These are phyloP conservation scores for Anadara kagoshimensis DNA, from an alignment of 1,140 invertebrate species.

Conservation along the genomic window DNA sequence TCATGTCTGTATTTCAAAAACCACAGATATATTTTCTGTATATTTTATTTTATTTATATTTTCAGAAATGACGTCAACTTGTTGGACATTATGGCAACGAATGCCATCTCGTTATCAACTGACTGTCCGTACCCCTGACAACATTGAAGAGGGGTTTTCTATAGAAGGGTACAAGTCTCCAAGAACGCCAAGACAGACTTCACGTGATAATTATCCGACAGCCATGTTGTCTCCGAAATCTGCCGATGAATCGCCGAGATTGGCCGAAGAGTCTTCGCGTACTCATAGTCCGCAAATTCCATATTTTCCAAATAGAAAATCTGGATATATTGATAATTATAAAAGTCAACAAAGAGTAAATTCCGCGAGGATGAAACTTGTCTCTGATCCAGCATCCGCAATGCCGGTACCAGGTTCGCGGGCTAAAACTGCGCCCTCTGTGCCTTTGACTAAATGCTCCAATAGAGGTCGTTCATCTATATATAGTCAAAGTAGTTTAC, in stretches of 20 bases:
- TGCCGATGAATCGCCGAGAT: neutral
- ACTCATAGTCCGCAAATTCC: conserved; percentile 10
- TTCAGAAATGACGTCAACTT: conserved; percentile 48
- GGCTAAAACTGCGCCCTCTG: conserved; percentile 35
- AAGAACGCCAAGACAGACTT: conserved; percentile 19
- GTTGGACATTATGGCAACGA: conserved; percentile 59
- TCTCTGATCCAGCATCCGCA: conserved; percentile 17
- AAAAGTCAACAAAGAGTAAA: conserved; percentile 52
- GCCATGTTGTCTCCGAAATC: neutral
- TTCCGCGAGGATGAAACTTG: conserved; percentile 46
- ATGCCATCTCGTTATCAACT: conserved; percentile 59
- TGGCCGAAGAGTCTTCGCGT: neutral
- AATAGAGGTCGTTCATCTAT: neutral
- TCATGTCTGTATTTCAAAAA: too few relatives aligned
- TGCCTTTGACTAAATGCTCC: conserved; percentile 26
- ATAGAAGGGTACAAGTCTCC: conserved; percentile 18
- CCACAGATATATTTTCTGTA: too few relatives aligned
- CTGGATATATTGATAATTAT: conserved; percentile 48
- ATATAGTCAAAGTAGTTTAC: neutral
- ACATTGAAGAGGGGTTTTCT: conserved; percentile 23
- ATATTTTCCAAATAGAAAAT: conserved; percentile 50
- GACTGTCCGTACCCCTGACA: conserved; percentile 35
- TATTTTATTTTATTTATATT: neutral
- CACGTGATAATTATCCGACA: neutral
- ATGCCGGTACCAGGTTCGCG: conserved; percentile 3